Percentiles rank a stretch among this genome's conserved stretches.
phyloP scores from a whole-genome alignment of 2,888 invertebrate species.

The Apamea anceps region DNA sequence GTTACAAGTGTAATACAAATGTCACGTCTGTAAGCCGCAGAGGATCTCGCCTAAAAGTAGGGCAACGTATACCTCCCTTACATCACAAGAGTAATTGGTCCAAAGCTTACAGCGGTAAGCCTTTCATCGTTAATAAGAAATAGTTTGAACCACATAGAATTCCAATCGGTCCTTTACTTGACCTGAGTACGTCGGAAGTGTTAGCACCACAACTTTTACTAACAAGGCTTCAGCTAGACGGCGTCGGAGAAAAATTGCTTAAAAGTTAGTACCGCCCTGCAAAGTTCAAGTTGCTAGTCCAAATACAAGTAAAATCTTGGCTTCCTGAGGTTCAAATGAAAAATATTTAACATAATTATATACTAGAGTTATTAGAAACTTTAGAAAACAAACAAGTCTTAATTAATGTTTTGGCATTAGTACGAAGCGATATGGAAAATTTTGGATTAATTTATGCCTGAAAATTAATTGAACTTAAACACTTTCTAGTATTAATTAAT shows the following conservation, averaged over 20 bases:
- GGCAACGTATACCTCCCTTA: constrained; percentile 39
- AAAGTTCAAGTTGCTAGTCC: constrained; percentile 40
- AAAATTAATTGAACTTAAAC: constrained; percentile 34
- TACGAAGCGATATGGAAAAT: background rate
- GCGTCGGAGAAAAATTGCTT: constrained; percentile 51
- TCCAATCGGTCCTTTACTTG: constrained; percentile 27
- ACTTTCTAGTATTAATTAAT: constrained; percentile 17
- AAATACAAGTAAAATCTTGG: constrained; percentile 20
- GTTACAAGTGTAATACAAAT: constrained; percentile 58
- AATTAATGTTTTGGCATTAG: constrained; percentile 6
- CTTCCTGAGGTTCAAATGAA: constrained; percentile 5
- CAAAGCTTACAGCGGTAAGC: constrained; percentile 49
- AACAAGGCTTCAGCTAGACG: constrained; percentile 57
- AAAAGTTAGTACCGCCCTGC: constrained; percentile 26
- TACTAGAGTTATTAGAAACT: background rate
- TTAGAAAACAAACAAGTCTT: constrained; percentile 11
- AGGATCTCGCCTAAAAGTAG: constrained; percentile 55
- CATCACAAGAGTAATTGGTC: constrained; percentile 55
- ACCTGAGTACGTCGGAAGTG: constrained; percentile 18
- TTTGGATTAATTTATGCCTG: constrained; percentile 2
- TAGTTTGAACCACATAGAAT: constrained; percentile 45
- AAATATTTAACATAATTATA: constrained; percentile 2
- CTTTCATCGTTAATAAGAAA: constrained; percentile 50
- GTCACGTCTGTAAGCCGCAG: constrained; percentile 55
- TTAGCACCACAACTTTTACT: constrained; percentile 43